Evolutionary conservation across 1,140 invertebrate genomes (phyloP).

Genomic region (Paralvinella palmiformis): DNA sequence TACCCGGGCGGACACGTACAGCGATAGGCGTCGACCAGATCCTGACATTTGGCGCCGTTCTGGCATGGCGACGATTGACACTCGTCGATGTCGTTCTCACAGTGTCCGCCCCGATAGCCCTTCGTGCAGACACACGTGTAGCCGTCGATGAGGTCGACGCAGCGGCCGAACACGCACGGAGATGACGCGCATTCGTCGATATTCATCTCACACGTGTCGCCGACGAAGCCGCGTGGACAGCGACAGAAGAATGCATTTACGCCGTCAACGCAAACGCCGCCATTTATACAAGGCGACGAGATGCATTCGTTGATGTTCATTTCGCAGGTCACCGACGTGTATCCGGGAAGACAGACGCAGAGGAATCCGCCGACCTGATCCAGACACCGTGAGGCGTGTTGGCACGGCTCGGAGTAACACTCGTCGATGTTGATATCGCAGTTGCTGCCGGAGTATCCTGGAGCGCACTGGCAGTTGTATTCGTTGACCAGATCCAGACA

Average conservation of each 20-base stretch:
- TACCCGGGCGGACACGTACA: constrained; percentile 61
- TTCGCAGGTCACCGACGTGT: constrained; percentile 10
- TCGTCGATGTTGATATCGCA: constrained; percentile 58
- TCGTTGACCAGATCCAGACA: constrained; percentile 78
- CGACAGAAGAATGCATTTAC: not conserved
- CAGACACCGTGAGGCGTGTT: not conserved
- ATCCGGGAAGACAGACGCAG: constrained; percentile 25
- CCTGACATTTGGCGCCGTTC: constrained; percentile 23
- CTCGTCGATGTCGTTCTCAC: constrained; percentile 65
- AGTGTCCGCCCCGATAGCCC: constrained; percentile 10
- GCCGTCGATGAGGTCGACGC: constrained; percentile 59
- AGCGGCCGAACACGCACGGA: constrained; percentile 56
- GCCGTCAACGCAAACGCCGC: constrained; percentile 15
- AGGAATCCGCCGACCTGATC: constrained; percentile 13
- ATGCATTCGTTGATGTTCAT: constrained; percentile 17
- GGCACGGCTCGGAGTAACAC: not conserved
- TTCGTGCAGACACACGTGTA: constrained; percentile 18
- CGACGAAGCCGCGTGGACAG: constrained; percentile 23
- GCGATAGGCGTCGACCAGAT: constrained; percentile 71
- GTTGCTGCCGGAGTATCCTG: constrained; percentile 73
- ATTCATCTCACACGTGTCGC: constrained; percentile 87
- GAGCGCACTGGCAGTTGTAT: constrained; percentile 68
- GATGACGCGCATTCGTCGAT: constrained; percentile 57
- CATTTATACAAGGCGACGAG: constrained; percentile 18
- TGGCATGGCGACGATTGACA: constrained; percentile 23